Evolutionary conservation across 1,140 invertebrate genomes (phyloP), one percentile per base, ranked within the genome.

Genomic region (Philotrypesis tridentata): DNA sequence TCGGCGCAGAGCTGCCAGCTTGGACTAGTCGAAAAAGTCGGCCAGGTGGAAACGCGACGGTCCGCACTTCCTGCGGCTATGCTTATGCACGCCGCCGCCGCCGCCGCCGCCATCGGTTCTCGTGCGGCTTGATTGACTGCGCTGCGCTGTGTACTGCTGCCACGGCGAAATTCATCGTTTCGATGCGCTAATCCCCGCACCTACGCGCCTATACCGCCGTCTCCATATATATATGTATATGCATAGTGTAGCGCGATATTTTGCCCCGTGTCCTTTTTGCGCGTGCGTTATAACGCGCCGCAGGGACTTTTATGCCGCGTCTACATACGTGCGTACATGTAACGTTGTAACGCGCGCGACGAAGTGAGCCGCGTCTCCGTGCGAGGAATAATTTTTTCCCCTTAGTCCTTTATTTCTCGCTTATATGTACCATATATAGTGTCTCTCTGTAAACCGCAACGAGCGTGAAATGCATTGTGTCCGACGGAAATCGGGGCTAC

Each of bases 41-140:
- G 84, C 85, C 85, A 89, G 87, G 87, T 87, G 85, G 85, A 88
- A 87, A 87, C 80, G 83, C 82, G 85, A 87, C 86, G 86, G 84
- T 85, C 85, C 84, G 72, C 83, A 84, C 79, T 85, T 87, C 85
- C 85, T 85, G 85, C 76, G 68, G 12, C 5, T 63, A n/a, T n/a
- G 78, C 78, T 72, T 40, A 79, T 25, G 17, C 60, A 31, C 31
- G 67, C 37, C 37, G 17, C 37, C 37, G 67, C 31, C 37, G n/a
- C n/a, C 82, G 82, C n/a, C n/a, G 82, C 82, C 73, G 84, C 81
- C 33, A 72, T 83, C 67, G 40, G 31, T 27, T 78, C n/a, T n/a
- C 79, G 82, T 82, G 78, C n/a, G n/a, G n/a, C 83, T 83, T 85
- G 79, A 87, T 85, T 84, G 83, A 37, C 84, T 82, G n/a, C n/a